Evolutionary conservation across 2,113 vertebrate genomes (phyloP), one percentile per base, ranked within the genome.

Genomic region (Catharus bicknelli): DNA sequence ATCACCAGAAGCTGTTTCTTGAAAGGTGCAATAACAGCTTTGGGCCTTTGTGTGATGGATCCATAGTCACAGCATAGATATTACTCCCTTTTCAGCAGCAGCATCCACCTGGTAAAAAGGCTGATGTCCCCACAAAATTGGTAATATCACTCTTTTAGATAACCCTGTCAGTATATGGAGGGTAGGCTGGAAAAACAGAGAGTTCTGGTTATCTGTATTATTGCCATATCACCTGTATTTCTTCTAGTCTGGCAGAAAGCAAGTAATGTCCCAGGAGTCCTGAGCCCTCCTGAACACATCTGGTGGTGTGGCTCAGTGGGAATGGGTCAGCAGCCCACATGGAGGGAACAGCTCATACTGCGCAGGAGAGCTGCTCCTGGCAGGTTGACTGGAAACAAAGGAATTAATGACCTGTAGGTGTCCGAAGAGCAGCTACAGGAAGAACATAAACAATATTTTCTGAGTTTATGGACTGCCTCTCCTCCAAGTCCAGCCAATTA

Each of bases 391-490:
- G 66, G 66, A 40, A 89, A 82, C 64, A 90, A 89, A 87, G 36
- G 74, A 86, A 84, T 89, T 84, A 75, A 82, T 89, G 77, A 89
- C 62, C 66, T 74, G 2, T 85, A 90, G 83, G 79, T 91, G 76
- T 70, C 88, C 72, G 74, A 80, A 88, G 64, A 91, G 79, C 67
- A 91, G 83, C 59, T 74, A 73, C 67, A 90, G 90, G 72, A 90
- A 83, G 83, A 93, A 83, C 36, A 74, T 62, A 90, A 94, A 63
- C 59, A 90, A 22, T 40, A 74, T 88, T 86, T 95, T 47, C 88
- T 76, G 86, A 79, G 59, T 69, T 85, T 88, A 66, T 53, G 47
- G 38, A 47, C 78, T 73, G 18, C 43, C 32, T 90, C 29, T 87
- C 67, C 75, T 74, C 70, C 38, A 58, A 30, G 62, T 47, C 67